These are phyloP conservation scores for fruit fly (Drosophila melanogaster) DNA, from an alignment of 1,140 invertebrate species.

Conservation along the genomic window DNA sequence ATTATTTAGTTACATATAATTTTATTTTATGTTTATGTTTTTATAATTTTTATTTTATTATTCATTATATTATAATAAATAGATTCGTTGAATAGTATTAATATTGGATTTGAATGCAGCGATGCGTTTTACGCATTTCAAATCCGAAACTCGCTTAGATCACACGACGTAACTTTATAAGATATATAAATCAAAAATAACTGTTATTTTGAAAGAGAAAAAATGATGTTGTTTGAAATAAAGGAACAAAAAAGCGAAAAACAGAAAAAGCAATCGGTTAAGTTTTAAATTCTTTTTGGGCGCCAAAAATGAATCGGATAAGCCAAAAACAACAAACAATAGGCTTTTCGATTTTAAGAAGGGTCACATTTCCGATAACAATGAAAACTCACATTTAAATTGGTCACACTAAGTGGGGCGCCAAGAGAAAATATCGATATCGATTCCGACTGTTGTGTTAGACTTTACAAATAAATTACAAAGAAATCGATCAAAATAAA, in stretches of 20 bases:
- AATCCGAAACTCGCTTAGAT: conserved; percentile 35
- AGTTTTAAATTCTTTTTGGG: conserved; percentile 21
- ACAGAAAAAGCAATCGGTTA: conserved; percentile 18
- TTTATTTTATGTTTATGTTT: too few relatives aligned
- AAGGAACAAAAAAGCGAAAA: conserved; percentile 60
- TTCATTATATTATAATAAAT: too few relatives aligned
- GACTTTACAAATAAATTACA: background rate
- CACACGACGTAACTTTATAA: conserved; percentile 5
- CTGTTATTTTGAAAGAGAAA: conserved; percentile 38
- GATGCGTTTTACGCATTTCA: conserved; percentile 42
- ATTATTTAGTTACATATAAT: too few relatives aligned
- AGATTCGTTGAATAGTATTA: background rate
- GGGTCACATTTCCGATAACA: background rate
- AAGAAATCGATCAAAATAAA: background rate
- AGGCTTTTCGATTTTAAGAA: background rate
- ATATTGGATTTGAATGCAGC: conserved; percentile 40
- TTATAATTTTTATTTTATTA: too few relatives aligned
- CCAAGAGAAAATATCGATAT: conserved; percentile 2
- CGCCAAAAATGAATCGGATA: background rate
- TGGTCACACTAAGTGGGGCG: conserved; percentile 1
- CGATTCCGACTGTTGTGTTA: background rate
- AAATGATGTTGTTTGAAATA: conserved; percentile 56
- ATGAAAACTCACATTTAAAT: too few relatives aligned
- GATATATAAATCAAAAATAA: conserved; percentile 40
- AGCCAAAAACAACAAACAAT: too few relatives aligned